These are phyloP conservation scores for human (Homo sapiens) DNA, from an alignment of 2,113 vertebrate species.

Conservation along the genomic window DNA sequence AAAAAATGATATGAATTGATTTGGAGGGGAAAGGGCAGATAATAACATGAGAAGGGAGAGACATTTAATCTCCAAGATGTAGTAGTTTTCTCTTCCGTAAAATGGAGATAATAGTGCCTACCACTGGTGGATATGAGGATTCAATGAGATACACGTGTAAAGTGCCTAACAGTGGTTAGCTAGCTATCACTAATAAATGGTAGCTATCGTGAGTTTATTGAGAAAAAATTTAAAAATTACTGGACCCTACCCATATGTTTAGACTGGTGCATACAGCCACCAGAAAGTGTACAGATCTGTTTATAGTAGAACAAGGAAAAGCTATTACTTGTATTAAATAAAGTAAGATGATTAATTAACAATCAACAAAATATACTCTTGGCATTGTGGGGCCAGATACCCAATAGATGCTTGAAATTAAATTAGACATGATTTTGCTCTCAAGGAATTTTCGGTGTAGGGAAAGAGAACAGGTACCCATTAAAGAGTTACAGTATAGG, in stretches of 20 bases:
- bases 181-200: not conserved
- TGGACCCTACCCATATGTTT: not conserved
- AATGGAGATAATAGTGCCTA: not conserved
- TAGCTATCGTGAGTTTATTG: not conserved
- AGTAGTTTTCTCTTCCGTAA: not conserved
- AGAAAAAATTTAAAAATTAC: not conserved
- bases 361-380: not conserved
- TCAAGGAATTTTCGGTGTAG: not conserved
- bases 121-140: not conserved
- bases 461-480: not conserved
- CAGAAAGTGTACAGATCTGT: not conserved
- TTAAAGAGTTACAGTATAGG: not conserved
- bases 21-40: not conserved
- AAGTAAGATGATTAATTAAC: not conserved
- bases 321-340: not conserved
- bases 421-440: constrained; percentile 5
- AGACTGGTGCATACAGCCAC: not conserved
- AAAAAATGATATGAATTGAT: not conserved
- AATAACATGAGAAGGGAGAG: not conserved
- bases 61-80: not conserved
- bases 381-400: not conserved
- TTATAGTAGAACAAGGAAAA: not conserved
- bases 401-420: not conserved
- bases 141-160: not conserved
- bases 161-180: not conserved